phyloP scores from a whole-genome alignment of 1,140 invertebrate genomes.

The Drosophila setifemur region DNA sequence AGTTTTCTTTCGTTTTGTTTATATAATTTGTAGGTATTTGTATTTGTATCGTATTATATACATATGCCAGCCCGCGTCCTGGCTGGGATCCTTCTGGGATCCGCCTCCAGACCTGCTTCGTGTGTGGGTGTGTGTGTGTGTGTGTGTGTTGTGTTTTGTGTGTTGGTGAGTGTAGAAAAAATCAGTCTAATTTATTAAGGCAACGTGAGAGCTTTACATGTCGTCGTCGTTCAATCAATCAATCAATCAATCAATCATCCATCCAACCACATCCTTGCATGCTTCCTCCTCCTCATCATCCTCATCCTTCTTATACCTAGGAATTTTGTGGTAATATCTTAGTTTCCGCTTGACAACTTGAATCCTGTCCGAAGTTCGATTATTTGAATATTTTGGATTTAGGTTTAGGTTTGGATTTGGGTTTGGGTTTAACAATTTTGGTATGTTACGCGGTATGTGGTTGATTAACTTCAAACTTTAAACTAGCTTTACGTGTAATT shows the following conservation, averaged over 20 bases:
- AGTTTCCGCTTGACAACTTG: constrained; percentile 32
- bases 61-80: too few relatives aligned
- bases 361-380: constrained; percentile 28
- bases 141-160: constrained; percentile 22
- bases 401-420: constrained; percentile 19
- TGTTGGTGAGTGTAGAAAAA: constrained; percentile 77
- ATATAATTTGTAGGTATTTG: neutral
- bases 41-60: neutral
- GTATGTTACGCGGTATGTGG: constrained; percentile 57
- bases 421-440: constrained; percentile 56
- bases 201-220: constrained; percentile 82
- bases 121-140: constrained; percentile 4
- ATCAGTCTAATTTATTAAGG: constrained; percentile 83
- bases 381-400: constrained; percentile 3
- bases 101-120: constrained; percentile 2
- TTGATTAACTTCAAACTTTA: constrained; percentile 12
- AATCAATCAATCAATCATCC: too few relatives aligned
- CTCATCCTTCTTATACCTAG: constrained; percentile 29
- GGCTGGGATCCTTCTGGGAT: constrained; percentile 6
- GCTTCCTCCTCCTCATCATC: constrained; percentile 27
- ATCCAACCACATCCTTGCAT: constrained; percentile 16
- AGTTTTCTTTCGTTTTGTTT: neutral
- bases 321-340: constrained; percentile 35
- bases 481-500: constrained; percentile 6
- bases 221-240: constrained; percentile 35